phyloP scores from a whole-genome alignment of 1,140 invertebrate species.

The Andricus grossulariae region DNA sequence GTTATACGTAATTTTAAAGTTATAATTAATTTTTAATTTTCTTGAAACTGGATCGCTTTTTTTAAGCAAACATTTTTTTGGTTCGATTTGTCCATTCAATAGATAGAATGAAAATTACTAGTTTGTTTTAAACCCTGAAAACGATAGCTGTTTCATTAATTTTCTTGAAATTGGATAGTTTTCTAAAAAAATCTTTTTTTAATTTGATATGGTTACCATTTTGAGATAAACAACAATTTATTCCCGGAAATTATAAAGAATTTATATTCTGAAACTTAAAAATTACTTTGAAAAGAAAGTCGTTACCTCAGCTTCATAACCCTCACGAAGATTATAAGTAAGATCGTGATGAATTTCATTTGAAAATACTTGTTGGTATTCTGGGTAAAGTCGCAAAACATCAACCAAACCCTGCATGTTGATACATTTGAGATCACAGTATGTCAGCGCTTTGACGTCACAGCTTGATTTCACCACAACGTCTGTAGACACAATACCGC shows the following conservation, averaged over 20 bases:
- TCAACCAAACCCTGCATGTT: slow-evolving; percentile 93
- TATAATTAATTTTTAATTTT: too few species aligned
- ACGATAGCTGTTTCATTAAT: too few species aligned
- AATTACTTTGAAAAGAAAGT: background rate
- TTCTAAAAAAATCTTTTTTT: too few species aligned
- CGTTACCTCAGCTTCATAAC: slow-evolving; percentile 89
- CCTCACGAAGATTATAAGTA: slow-evolving; percentile 95
- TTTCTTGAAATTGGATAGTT: too few species aligned
- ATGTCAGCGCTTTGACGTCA: slow-evolving; percentile 95
- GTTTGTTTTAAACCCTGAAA: too few species aligned
- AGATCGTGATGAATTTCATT: slow-evolving; percentile 96
- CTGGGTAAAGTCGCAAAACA: slow-evolving; percentile 92
- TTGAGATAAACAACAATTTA: too few species aligned
- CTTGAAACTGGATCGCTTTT: too few species aligned
- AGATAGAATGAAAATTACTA: too few species aligned
- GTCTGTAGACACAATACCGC: slow-evolving; percentile 78
- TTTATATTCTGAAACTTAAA: background rate
- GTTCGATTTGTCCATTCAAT: too few species aligned
- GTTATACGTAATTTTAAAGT: too few species aligned
- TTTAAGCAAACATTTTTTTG: too few species aligned
- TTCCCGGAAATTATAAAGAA: background rate
- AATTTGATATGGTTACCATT: too few species aligned
- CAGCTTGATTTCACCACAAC: slow-evolving; percentile 94
- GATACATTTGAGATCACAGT: slow-evolving; percentile 97
- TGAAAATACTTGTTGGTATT: slow-evolving; percentile 94